Conservation (phyloP, 1,140 invertebrate genomes). For the Micrasema minimum region DNA sequence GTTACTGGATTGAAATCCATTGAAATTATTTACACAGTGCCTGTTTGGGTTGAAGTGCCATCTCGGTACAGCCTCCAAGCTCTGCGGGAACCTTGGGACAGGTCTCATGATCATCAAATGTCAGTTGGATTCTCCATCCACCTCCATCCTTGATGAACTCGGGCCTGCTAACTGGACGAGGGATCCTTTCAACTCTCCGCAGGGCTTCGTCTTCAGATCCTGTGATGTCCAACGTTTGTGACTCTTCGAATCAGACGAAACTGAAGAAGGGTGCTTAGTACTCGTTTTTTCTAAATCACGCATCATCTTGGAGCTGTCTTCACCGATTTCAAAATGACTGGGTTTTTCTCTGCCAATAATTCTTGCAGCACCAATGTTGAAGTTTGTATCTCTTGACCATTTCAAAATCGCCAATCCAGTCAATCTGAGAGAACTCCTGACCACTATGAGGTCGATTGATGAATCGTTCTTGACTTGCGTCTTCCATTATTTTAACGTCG, state of each 20-base stretch:
- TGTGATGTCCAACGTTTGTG: slow-evolving; percentile 64
- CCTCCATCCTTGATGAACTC: slow-evolving; percentile 44
- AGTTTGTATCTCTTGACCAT: slow-evolving; percentile 61
- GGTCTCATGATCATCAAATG: slow-evolving; percentile 63
- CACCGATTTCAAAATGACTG: too few relatives aligned
- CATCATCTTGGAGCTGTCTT: slow-evolving; percentile 1
- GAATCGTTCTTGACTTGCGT: slow-evolving; percentile 43
- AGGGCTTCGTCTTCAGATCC: slow-evolving; percentile 62
- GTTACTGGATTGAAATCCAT: slow-evolving; percentile 30
- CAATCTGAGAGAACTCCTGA: slow-evolving; percentile 60
- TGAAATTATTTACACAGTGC: slow-evolving; percentile 1
- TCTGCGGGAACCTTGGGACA: slow-evolving; percentile 63
- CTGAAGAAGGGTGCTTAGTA: slow-evolving; percentile 58
- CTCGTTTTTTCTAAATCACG: background rate
- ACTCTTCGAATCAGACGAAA: slow-evolving; percentile 62
- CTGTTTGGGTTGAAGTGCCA: slow-evolving; percentile 40
- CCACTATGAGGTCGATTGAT: slow-evolving; percentile 18
- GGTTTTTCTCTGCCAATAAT: too few relatives aligned
- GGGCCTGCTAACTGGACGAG: slow-evolving; percentile 27
- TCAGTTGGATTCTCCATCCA: slow-evolving; percentile 59
- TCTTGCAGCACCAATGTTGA: too few relatives aligned
- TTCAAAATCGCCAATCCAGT: slow-evolving; percentile 55
- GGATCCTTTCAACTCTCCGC: slow-evolving; percentile 25
- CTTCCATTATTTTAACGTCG: slow-evolving; percentile 49
- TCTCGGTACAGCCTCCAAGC: slow-evolving; percentile 46